A percentile compares a stretch with the other conserved stretches of the same genome.
Evolutionary conservation across 37 sponge, comb jelly and placozoan genomes (phyloP).

Genomic region (Diacarnus erythraeanus): DNA sequence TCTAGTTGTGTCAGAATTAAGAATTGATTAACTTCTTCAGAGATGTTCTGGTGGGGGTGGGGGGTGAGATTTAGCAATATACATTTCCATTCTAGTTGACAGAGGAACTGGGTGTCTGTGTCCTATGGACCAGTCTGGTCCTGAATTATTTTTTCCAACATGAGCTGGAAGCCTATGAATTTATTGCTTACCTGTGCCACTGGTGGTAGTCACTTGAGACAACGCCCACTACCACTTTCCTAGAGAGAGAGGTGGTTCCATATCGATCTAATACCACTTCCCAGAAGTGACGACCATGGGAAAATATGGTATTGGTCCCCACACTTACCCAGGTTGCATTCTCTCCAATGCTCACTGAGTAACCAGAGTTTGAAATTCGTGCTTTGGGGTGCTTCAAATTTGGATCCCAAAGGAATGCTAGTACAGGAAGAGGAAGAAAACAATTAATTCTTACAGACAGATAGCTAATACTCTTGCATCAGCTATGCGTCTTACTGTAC

Average conservation of each 20-base stretch:
- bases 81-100: too few relatives aligned
- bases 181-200: slow-evolving; percentile 23
- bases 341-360: slow-evolving; percentile 47
- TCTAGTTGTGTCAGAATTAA: background rate
- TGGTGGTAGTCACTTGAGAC: slow-evolving; percentile 30
- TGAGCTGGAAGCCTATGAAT: too few relatives aligned
- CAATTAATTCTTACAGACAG: background rate
- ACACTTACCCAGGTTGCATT: slow-evolving; percentile 44
- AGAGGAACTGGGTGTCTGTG: too few relatives aligned
- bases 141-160: too few relatives aligned
- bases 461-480: too few relatives aligned
- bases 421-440: background rate
- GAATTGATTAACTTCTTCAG: background rate
- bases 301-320: slow-evolving; percentile 39
- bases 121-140: too few relatives aligned
- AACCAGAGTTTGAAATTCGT: slow-evolving; percentile 29
- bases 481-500: too few relatives aligned
- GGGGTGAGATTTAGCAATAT: too few relatives aligned
- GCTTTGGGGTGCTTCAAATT: slow-evolving; percentile 18
- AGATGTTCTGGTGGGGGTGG: too few relatives aligned
- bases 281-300: slow-evolving; percentile 55
- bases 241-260: slow-evolving; percentile 32
- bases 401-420: slow-evolving; percentile 55
- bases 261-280: slow-evolving; percentile 49
- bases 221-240: slow-evolving; percentile 44